Percentiles rank a stretch among this genome's conserved stretches.
These are phyloP conservation scores for Plebejus argus DNA, from an alignment of 2,888 invertebrate genomes.

Conservation along the genomic window DNA sequence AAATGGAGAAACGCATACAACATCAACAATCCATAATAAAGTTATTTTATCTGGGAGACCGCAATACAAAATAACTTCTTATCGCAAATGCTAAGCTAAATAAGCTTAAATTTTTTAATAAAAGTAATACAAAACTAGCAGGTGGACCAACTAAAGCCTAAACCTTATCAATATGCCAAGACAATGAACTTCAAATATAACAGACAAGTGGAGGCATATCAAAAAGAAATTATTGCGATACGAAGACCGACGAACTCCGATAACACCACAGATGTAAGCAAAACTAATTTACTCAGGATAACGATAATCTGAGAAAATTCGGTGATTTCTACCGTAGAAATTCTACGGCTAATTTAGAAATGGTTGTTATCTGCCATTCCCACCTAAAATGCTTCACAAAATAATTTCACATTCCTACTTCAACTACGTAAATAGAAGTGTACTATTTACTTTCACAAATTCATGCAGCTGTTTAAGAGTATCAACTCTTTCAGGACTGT, in stretches of 20 bases:
- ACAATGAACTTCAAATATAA: constrained; percentile 27
- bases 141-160: not conserved
- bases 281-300: not conserved
- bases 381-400: not conserved
- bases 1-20: not conserved
- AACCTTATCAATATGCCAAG: not conserved
- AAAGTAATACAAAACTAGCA: not conserved
- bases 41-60: not conserved
- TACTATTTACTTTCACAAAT: not conserved
- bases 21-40: not conserved
- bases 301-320: not conserved
- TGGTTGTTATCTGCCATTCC: not conserved
- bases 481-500: not conserved
- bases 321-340: not conserved
- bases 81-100: not conserved
- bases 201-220: not conserved
- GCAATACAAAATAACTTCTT: not conserved
- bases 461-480: not conserved
- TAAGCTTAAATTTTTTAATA: not conserved
- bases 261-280: not conserved
- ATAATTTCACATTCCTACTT: no score
- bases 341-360: not conserved
- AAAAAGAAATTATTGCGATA: not conserved
- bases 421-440: no score
- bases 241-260: constrained; percentile 6